Base-by-base conservation (phyloP, 2,113 vertebrate species). In the Cololabis saira region DNA sequence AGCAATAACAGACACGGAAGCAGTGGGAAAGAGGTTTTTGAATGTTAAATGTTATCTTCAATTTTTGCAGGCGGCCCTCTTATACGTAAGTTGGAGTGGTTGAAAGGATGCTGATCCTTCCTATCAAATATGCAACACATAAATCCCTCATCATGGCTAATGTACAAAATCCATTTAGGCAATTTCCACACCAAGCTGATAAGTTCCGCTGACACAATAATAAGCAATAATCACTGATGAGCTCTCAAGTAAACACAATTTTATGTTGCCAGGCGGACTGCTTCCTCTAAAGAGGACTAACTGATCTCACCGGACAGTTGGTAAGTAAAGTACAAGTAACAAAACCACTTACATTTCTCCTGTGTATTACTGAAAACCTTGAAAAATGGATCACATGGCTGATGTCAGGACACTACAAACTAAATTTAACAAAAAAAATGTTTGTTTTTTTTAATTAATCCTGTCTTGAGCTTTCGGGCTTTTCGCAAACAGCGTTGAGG, bases 191-290 rank as follows among this genome's bases (percentile, higher is more conserved):
- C n/a, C 14, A 42, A 40, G 19, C 70, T 49, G 66, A 79, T 83
- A 53, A 83, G 69, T 70, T 75, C 55, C 61, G 64, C 74, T 79
- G 79, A 79, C 77, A 80, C 71, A 83, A 77, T 74, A 80, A 70
- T 71, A 82, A 59, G 37, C 66, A 78, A 77, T 79, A 83, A 84
- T 84, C 76, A 49, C 71, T 15, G 56, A 84, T 79, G 69, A 82
- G 80, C 88, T 78, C 74, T 78, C 78, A 53, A 67, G 74, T 72
- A 89, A 87, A 83, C 70, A 81, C 56, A 33, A 49, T 77, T 69
- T 78, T 53, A 73, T 76, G 70, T 76, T 66, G 50, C 64, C 68
- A 67, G 62, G 60, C 54, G 74, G 80, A 77, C 5, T 72, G 75
- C 62, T 61, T 64, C 57, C 53, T 66, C 60, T 51, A 44, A 52